Conservation (phyloP, 2,797 vertebrate genomes). For the Bradypodion ventrale region DNA sequence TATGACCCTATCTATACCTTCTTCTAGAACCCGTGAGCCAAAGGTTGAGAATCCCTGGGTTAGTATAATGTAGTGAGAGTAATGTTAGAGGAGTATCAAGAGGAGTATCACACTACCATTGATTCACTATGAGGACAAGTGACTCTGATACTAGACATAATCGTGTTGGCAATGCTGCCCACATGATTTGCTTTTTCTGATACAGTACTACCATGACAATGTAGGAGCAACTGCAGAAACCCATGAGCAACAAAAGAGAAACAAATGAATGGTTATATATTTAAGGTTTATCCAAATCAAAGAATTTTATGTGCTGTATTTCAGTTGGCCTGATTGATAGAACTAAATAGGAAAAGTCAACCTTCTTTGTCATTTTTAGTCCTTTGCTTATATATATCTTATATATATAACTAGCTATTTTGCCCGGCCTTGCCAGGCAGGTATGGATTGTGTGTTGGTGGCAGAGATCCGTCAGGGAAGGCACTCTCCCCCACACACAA, state of each 20-base stretch:
- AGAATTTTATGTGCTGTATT: neutral
- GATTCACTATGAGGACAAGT: neutral
- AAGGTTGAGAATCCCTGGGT: too few relatives aligned
- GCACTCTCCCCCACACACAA: too few relatives aligned
- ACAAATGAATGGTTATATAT: neutral
- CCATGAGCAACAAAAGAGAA: neutral
- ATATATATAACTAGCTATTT: too few relatives aligned
- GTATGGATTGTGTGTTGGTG: too few relatives aligned
- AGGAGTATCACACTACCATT: neutral
- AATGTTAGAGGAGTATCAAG: neutral
- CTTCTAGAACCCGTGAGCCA: too few relatives aligned
- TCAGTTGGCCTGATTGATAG: neutral
- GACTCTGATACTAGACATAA: neutral
- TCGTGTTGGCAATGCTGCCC: neutral
- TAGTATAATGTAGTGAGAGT: too few relatives aligned
- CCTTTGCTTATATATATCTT: too few relatives aligned
- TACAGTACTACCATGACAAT: neutral
- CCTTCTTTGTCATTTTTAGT: too few relatives aligned
- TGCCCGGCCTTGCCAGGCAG: too few relatives aligned
- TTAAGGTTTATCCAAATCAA: neutral
- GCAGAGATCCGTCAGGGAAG: too few relatives aligned
- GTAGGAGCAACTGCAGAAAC: neutral
- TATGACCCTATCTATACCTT: too few relatives aligned
- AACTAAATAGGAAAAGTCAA: neutral
- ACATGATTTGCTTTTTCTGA: neutral